Evolutionary conservation across 1,140 invertebrate genomes (phyloP).

Genomic region (Lepidurus couesii): DNA sequence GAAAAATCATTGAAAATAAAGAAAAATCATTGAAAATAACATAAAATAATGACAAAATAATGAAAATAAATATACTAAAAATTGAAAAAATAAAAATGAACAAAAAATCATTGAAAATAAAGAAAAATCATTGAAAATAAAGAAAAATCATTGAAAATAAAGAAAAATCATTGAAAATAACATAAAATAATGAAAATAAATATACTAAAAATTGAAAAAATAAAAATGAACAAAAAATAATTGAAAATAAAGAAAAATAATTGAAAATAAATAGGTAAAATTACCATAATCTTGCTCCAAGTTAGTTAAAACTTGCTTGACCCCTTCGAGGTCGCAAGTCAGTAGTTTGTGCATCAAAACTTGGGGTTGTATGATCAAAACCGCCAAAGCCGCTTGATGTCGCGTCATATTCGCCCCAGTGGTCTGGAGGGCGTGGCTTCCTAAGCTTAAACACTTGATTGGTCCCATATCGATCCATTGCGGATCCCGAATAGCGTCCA

Average conservation of each 20-base stretch:
- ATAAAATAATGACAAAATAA: background rate
- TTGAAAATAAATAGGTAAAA: background rate
- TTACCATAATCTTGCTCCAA: conserved; percentile 55
- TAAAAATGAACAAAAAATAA: too few relatives aligned
- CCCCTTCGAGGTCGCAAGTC: conserved; percentile 81
- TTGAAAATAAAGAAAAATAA: conserved; percentile 26
- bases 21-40: too few relatives aligned
- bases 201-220: too few relatives aligned
- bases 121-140: too few relatives aligned
- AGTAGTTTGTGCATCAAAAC: conserved; percentile 82
- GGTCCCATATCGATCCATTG: conserved; percentile 88
- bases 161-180: too few relatives aligned
- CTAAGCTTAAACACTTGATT: conserved; percentile 72
- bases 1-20: too few relatives aligned
- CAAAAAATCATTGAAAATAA: too few relatives aligned
- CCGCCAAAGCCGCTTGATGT: conserved; percentile 81
- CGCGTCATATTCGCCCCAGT: conserved; percentile 48
- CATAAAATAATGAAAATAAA: too few relatives aligned
- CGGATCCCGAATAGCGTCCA: conserved; percentile 86
- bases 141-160: background rate
- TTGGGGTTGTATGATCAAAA: conserved; percentile 78
- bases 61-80: too few relatives aligned
- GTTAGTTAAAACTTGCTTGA: conserved; percentile 68
- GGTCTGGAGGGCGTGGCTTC: conserved; percentile 61
- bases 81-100: too few relatives aligned